Base-by-base conservation (phyloP, 2,797 vertebrate genomes). In the Labeo calbasu region DNA sequence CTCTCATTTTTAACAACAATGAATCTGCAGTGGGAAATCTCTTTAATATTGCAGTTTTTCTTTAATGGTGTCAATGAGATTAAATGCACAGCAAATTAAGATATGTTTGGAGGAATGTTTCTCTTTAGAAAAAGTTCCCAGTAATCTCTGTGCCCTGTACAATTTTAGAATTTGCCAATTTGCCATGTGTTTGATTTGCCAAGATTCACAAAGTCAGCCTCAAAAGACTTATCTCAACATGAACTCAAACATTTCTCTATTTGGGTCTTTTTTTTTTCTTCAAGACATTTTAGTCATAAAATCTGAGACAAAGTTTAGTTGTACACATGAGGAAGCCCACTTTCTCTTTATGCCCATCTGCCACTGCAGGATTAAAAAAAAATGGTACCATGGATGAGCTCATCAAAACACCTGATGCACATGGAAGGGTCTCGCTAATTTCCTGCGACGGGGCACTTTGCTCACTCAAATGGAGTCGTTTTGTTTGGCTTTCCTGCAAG, bases 401-500 rank as follows among this genome's bases (percentile, higher is more conserved):
- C 57, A 81, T 55, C 23, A 19, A 79, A 71, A 81, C 48, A 51
- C 53, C 13, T 68, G 51, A 82, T 61, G 69, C 73, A 48, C 81
- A 81, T 15, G 14, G 79, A 79, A 75, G 65, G 84, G 71, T 84
- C 87, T 81, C 21, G 15, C 85, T 87, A 84, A 88, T 85, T 85
- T 83, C 79, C 81, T 84, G 79, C 84, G 83, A 86, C 63, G 75
- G 83, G 84, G 83, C 85, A 87, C 80, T 88, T 85, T 83, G 84
- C 86, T 66, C 77, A 57, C 79, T 89, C 82, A 84, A 86, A 88
- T 50, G 84, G 73, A 80, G 79, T 61, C 70, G 63, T 87, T 88
- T 88, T 86, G 86, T 87, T 89, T 85, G 83, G 82, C 84, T 87
- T 84, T 86, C 84, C 82, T 88, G 78, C 59, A 61, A 76, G 85